Evolutionary conservation across 92 coral and sea anemone genomes (phyloP), one percentile per base, ranked within the genome.

Genomic region (Epizoanthus ramosus): DNA sequence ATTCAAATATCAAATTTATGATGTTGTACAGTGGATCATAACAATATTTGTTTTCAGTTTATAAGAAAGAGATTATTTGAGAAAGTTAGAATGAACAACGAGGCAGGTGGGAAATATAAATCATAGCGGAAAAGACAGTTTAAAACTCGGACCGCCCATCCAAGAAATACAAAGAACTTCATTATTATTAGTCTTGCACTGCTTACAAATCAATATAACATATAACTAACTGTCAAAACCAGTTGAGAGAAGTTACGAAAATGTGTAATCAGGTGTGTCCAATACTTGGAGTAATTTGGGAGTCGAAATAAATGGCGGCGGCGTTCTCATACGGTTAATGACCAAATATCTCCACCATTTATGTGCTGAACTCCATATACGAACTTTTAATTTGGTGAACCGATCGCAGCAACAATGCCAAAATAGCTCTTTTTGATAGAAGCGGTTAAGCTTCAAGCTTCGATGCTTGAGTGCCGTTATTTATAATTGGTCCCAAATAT

Each of bases 141-240:
- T 22, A 60, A 23, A 61, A 77, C 8, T 59, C 14, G 81, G 68
- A 18, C 57, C 69, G 70, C 70, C 57, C 82, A 41, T 25, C 3
- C n/a, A 77, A 60, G 33, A 41, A n/a, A 10, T 23, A 75, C 59
- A 77, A 77, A 77, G 71, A 43, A 8, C 45, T 77, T 33, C 63
- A 18, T 43, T 60, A 39, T 77, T 21, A 57, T 15, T 77, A 6
- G 45, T 19, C 10, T 4, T 41, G 43, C 57, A 3, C 58, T 57
- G 70, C 57, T 19, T 54, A 23, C 7, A 63, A 16, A 45, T 61
- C 58, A 77, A 61, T 16, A 53, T 21, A 21, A 77, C 23, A 21
- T 41, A 61, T 61, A 39, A 61, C 16, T 12, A 77, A 33, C 28
- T 77, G 71, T 61, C 82, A 59, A 61, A 77, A 77, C 71, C 63